Evolutionary conservation across 2,113 vertebrate genomes (phyloP).

Genomic region (Ammodytes dubius): DNA sequence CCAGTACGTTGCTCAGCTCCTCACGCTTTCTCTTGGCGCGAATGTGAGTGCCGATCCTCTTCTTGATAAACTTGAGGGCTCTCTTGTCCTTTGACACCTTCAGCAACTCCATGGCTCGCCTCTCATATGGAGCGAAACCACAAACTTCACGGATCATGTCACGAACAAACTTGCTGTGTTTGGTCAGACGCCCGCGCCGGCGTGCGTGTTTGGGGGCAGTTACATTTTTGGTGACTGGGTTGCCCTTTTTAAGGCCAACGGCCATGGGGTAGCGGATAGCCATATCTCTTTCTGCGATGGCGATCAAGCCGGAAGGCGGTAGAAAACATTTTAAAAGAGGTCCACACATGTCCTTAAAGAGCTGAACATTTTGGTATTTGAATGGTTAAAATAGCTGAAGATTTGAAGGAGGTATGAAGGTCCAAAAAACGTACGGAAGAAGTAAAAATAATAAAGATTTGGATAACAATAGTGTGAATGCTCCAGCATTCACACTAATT

Average conservation of each 20-base stretch:
- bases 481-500: too few relatives aligned
- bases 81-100: conserved; percentile 98
- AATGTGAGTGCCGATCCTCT: conserved; percentile 97
- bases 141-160: conserved; percentile 98
- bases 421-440: too few relatives aligned
- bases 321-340: too few relatives aligned
- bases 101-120: conserved; percentile 95
- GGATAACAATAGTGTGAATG: too few relatives aligned
- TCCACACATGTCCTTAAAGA: too few relatives aligned
- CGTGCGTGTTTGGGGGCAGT: conserved; percentile 92
- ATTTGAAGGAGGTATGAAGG: too few relatives aligned
- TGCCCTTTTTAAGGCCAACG: conserved; percentile 96
- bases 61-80: conserved; percentile 98
- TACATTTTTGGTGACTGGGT: conserved; percentile 94
- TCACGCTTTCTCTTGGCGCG: conserved; percentile 97
- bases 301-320: too few relatives aligned
- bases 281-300: too few relatives aligned
- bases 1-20: conserved; percentile 95
- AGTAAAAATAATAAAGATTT: too few relatives aligned
- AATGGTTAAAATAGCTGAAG: too few relatives aligned
- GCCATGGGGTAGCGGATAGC: conserved; percentile 97
- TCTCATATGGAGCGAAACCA: conserved; percentile 95
- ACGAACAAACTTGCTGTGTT: conserved; percentile 96
- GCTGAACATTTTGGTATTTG: too few relatives aligned
- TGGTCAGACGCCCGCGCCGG: conserved; percentile 96